Percentiles rank a stretch among this genome's conserved stretches.
Evolutionary conservation across 2,113 vertebrate species (phyloP).

Genomic region (Ciconia maguari): DNA sequence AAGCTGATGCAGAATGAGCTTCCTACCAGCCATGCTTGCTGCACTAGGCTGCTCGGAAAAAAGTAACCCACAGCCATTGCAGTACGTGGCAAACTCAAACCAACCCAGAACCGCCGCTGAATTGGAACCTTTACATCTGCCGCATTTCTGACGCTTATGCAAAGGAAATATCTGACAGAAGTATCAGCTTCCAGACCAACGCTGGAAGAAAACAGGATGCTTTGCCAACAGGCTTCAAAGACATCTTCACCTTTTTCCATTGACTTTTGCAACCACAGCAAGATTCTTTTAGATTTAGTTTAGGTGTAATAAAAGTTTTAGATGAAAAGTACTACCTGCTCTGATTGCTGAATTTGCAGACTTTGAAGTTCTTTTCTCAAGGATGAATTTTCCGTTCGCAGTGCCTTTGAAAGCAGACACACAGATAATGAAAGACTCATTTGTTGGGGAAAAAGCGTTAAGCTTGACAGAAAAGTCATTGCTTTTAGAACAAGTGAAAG

Average conservation of each 20-base stretch:
- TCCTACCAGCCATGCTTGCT: background rate
- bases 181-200: background rate
- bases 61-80: background rate
- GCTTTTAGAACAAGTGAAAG: slow-evolving; percentile 10
- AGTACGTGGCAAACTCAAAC: background rate
- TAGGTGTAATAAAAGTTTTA: slow-evolving; percentile 55
- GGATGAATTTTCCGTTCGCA: slow-evolving; percentile 80
- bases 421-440: slow-evolving; percentile 23
- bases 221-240: slow-evolving; percentile 50
- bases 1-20: background rate
- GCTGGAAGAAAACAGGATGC: background rate
- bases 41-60: background rate
- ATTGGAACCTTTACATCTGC: background rate
- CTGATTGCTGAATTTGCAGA: slow-evolving; percentile 78
- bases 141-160: background rate
- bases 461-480: background rate
- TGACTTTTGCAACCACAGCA: slow-evolving; percentile 49
- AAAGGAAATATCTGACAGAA: background rate
- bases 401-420: slow-evolving; percentile 74
- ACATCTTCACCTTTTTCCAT: slow-evolving; percentile 19
- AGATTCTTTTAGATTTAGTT: slow-evolving; percentile 46
- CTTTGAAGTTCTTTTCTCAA: slow-evolving; percentile 82
- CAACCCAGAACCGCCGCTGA: background rate
- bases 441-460: slow-evolving; percentile 21
- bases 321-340: slow-evolving; percentile 80